Percentiles rank a stretch among this genome's conserved stretches.
These are phyloP conservation scores for Glaucidium brasilianum DNA, from an alignment of 2,113 vertebrate species.

Conservation along the genomic window DNA sequence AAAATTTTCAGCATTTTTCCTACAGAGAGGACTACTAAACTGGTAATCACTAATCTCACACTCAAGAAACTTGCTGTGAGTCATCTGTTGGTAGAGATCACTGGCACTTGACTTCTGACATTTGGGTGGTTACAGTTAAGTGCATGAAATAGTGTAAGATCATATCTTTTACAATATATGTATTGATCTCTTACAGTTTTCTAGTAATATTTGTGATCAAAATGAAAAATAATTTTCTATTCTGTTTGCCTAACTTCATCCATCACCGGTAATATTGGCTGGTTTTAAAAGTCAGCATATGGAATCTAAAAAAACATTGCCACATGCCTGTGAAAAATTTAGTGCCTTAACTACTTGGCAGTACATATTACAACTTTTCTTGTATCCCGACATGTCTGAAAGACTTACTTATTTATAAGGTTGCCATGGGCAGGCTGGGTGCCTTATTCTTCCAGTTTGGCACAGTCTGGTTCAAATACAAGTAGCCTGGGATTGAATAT, in stretches of 20 bases:
- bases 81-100: not conserved
- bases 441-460: not conserved
- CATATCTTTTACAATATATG: not conserved
- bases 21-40: not conserved
- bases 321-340: not conserved
- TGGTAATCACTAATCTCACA: not conserved
- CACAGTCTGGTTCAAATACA: not conserved
- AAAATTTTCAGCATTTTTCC: not conserved
- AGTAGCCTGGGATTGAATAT: not conserved
- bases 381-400: not conserved
- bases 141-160: fast-evolving
- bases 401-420: not conserved
- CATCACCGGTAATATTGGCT: not conserved
- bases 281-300: not conserved
- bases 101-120: not conserved
- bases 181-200: not conserved
- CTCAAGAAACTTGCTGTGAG: not conserved
- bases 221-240: not conserved
- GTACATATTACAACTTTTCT: not conserved
- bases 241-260: not conserved
- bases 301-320: not conserved
- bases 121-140: not conserved
- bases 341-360: not conserved
- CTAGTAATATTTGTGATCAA: not conserved
- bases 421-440: not conserved